Conservation (phyloP, 2,888 invertebrate species). For the Piscicola geometra region DNA sequence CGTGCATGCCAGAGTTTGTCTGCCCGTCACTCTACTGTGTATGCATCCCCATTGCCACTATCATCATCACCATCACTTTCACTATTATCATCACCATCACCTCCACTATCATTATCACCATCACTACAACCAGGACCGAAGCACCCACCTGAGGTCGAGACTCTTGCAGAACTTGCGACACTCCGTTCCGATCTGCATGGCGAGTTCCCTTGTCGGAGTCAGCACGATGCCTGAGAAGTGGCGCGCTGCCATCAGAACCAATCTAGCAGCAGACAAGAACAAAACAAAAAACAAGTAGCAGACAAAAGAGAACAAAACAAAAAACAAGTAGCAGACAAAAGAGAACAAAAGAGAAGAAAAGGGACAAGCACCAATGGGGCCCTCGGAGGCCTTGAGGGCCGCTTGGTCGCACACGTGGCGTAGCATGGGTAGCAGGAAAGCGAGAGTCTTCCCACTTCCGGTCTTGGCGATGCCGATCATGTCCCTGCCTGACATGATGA, state of each 20-base stretch:
- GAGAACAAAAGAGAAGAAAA: neutral
- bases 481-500: slow-evolving; percentile 91
- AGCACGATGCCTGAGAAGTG: slow-evolving; percentile 73
- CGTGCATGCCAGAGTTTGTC: too few relatives aligned
- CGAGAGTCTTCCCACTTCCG: slow-evolving; percentile 95
- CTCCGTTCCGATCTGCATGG: slow-evolving; percentile 96
- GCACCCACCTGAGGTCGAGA: slow-evolving; percentile 74
- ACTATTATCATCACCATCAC: too few relatives aligned
- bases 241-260: too few relatives aligned
- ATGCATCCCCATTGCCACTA: too few relatives aligned
- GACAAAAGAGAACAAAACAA: too few relatives aligned
- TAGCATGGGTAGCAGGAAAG: slow-evolving; percentile 96
- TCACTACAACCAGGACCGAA: too few relatives aligned
- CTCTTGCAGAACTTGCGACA: slow-evolving; percentile 89
- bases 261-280: too few relatives aligned
- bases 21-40: too few relatives aligned
- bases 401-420: slow-evolving; percentile 90
- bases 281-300: too few relatives aligned
- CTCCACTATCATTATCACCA: too few relatives aligned
- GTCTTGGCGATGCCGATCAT: slow-evolving; percentile 98
- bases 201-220: slow-evolving; percentile 95
- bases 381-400: slow-evolving; percentile 88
- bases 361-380: slow-evolving; percentile 74
- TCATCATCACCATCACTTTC: too few relatives aligned
- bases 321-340: too few relatives aligned